Evolutionary conservation across 2,113 vertebrate species (phyloP).

Genomic region (Dendrocopos noguchii): DNA sequence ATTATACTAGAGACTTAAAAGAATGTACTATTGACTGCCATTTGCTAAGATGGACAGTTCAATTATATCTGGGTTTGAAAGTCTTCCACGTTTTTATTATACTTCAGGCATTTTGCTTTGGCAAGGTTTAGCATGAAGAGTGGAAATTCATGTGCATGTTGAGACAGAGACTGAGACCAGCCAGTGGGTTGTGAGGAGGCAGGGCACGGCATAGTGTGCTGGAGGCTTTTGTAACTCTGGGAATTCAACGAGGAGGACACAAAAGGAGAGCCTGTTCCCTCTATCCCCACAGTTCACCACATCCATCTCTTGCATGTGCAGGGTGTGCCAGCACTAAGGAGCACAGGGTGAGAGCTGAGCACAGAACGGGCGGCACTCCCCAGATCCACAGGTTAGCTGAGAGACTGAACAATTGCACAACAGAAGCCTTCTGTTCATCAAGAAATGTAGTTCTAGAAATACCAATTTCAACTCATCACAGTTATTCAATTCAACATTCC

Average conservation of each 20-base stretch:
- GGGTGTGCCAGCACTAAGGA: rapidly evolving
- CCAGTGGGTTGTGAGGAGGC: not conserved
- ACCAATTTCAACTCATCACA: rapidly evolving
- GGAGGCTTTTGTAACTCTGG: not conserved
- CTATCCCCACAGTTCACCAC: not conserved
- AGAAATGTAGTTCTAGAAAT: not conserved
- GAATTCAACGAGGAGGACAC: slow-evolving; percentile 7
- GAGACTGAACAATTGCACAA: not conserved
- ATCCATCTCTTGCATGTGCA: not conserved
- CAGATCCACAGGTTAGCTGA: not conserved
- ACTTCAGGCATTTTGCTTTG: slow-evolving; percentile 46
- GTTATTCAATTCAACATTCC: not conserved
- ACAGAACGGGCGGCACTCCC: not conserved
- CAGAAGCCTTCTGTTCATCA: not conserved
- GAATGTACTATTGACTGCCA: not conserved
- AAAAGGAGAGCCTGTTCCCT: slow-evolving; percentile 8
- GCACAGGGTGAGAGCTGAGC: rapidly evolving
- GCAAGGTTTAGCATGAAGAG: not conserved
- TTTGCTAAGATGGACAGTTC: slow-evolving; percentile 36
- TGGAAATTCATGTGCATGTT: not conserved
- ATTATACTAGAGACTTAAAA: not conserved
- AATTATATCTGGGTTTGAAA: slow-evolving; percentile 42
- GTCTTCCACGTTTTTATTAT: slow-evolving; percentile 33
- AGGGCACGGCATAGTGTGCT: not conserved
- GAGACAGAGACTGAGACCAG: not conserved